These are phyloP conservation scores for Sitta carolinensis DNA, from an alignment of 2,797 vertebrate genomes.

Conservation along the genomic window DNA sequence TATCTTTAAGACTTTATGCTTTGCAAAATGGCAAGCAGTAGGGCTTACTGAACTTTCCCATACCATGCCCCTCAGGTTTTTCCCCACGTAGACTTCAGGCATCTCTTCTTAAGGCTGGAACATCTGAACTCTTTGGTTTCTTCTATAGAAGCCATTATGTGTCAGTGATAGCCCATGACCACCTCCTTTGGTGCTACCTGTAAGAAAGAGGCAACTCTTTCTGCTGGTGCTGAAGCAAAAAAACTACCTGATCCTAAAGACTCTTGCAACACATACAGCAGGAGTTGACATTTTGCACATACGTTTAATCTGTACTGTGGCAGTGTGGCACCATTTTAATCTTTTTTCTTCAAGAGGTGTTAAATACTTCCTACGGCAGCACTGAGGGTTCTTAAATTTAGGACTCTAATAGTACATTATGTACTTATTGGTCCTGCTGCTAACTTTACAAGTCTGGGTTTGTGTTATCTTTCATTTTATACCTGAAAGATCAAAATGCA, in stretches of 20 bases:
- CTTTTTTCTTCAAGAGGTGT: neutral
- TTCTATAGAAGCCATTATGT: neutral
- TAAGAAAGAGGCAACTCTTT: neutral
- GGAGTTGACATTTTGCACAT: neutral
- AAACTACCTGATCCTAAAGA: neutral
- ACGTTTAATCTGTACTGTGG: neutral
- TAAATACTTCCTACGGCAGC: neutral
- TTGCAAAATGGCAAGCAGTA: neutral
- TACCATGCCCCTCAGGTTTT: neutral
- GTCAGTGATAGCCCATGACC: no score
- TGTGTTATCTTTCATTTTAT: neutral
- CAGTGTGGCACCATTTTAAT: neutral
- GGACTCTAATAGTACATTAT: neutral
- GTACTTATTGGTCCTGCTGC: neutral
- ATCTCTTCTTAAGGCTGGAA: neutral
- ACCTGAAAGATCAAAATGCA: neutral
- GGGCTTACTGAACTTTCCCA: neutral
- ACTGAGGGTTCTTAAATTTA: neutral
- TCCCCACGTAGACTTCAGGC: neutral
- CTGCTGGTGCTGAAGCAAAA: neutral
- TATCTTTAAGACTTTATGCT: neutral
- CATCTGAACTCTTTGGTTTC: neutral
- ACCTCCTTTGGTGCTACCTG: neutral
- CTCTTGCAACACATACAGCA: neutral
- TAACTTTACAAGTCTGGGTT: neutral